Evolutionary conservation across 2,797 vertebrate genomes (phyloP).

Genomic region (Podarcis siculus): DNA sequence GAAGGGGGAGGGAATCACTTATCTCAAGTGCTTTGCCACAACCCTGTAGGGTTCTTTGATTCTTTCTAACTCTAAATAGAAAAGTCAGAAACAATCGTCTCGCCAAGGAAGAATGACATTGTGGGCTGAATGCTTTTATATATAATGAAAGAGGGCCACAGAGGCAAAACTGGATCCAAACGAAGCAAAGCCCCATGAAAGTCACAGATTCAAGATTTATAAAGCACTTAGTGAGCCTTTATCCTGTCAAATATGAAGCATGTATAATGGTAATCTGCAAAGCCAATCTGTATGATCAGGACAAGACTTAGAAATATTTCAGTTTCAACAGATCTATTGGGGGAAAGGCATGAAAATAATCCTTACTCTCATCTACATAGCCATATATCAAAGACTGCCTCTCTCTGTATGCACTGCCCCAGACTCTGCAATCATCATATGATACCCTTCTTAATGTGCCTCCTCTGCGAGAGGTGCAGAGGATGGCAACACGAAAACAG

Average conservation of each 20-base stretch:
- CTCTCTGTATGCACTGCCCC: too few relatives aligned
- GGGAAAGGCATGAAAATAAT: not conserved
- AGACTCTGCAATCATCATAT: too few relatives aligned
- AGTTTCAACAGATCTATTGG: not conserved
- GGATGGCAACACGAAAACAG: too few relatives aligned
- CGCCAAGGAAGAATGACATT: slow-evolving; percentile 61
- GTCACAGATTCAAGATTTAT: not conserved
- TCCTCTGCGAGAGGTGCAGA: too few relatives aligned
- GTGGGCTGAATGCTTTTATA: slow-evolving; percentile 61
- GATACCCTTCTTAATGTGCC: too few relatives aligned
- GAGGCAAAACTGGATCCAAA: slow-evolving; percentile 23
- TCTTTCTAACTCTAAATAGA: slow-evolving; percentile 77
- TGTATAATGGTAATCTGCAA: not conserved
- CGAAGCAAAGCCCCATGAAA: slow-evolving; percentile 1
- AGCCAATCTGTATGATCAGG: not conserved
- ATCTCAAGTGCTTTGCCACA: slow-evolving; percentile 74
- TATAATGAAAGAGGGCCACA: slow-evolving; percentile 43
- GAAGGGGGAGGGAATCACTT: slow-evolving; percentile 70
- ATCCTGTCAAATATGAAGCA: not conserved
- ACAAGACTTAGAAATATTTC: not conserved
- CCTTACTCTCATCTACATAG: not conserved
- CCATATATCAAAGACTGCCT: not conserved
- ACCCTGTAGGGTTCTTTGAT: slow-evolving; percentile 71
- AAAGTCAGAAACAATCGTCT: slow-evolving; percentile 67
- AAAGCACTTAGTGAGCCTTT: not conserved